A percentile compares a stretch with the other conserved stretches of the same genome.
phyloP scores from a whole-genome alignment of 2,888 invertebrate species.

The Maniola hyperantus region DNA sequence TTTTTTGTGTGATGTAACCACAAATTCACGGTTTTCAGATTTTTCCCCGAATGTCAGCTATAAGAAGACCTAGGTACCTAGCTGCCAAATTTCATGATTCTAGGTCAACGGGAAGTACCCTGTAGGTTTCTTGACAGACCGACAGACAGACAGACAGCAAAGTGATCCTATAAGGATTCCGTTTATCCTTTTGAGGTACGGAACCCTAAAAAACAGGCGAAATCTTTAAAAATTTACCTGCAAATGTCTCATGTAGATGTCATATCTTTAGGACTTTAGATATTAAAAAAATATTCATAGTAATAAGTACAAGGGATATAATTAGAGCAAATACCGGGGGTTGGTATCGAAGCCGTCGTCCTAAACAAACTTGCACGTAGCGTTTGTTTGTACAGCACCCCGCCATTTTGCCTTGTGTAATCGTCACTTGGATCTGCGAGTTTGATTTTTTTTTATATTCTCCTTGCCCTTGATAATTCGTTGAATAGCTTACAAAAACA shows the following conservation, averaged over 20 bases:
- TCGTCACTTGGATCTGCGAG: slow-evolving; percentile 30
- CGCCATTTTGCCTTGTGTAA: slow-evolving; percentile 26
- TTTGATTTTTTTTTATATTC: background rate
- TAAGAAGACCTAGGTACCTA: too few relatives aligned
- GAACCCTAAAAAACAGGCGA: background rate
- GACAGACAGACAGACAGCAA: too few relatives aligned
- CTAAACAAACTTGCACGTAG: slow-evolving; percentile 45
- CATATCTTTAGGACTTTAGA: slow-evolving; percentile 17
- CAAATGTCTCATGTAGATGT: slow-evolving; percentile 32
- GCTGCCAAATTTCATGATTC: too few relatives aligned
- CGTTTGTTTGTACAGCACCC: slow-evolving; percentile 36
- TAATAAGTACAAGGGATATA: slow-evolving; percentile 45
- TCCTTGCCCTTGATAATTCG: background rate
- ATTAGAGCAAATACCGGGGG: slow-evolving; percentile 47
- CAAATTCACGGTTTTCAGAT: too few relatives aligned
- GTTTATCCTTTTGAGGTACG: too few relatives aligned
- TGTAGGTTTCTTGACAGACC: too few relatives aligned
- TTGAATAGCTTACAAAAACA: background rate
- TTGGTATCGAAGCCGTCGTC: slow-evolving; percentile 45
- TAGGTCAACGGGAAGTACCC: too few relatives aligned
- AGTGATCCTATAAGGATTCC: too few relatives aligned
- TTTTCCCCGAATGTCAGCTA: too few relatives aligned
- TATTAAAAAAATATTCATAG: slow-evolving; percentile 39
- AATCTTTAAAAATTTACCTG: slow-evolving; percentile 28
- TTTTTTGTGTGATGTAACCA: too few relatives aligned